Evolutionary conservation across 2,797 vertebrate genomes (phyloP).

Genomic region (Aplochiton taeniatus): DNA sequence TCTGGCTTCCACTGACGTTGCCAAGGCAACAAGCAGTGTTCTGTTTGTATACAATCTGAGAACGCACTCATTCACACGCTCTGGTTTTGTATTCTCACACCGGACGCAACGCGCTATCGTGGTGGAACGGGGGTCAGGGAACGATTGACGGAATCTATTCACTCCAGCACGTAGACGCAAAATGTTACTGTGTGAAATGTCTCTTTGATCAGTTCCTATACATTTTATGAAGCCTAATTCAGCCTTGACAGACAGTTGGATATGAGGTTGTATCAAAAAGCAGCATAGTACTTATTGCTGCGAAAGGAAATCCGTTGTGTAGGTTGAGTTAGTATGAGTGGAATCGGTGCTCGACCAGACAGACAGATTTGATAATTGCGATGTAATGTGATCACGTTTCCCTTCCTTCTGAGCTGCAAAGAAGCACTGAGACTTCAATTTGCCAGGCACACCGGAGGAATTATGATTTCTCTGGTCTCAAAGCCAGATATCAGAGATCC

Average conservation of each 20-base stretch:
- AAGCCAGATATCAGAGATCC: background rate
- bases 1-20: conserved; percentile 50
- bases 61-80: conserved; percentile 3
- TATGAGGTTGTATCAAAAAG: too few species aligned
- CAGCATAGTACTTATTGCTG: too few species aligned
- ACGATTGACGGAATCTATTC: background rate
- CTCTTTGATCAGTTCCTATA: too few species aligned
- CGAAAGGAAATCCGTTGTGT: too few species aligned
- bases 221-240: too few species aligned
- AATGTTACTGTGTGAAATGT: too few species aligned
- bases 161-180: too few species aligned
- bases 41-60: conserved; percentile 47
- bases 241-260: too few species aligned
- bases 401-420: background rate
- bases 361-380: background rate
- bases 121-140: background rate
- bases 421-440: background rate
- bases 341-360: too few species aligned
- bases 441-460: background rate
- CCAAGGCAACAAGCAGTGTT: conserved; percentile 60
- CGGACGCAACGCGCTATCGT: background rate
- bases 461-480: conserved; percentile 1
- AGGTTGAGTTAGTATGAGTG: too few species aligned
- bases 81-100: background rate
- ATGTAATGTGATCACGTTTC: background rate